Percentiles rank a stretch among this genome's conserved stretches.
Evolutionary conservation across 2,113 vertebrate genomes (phyloP).

Genomic region (Neodon shergylaensis): DNA sequence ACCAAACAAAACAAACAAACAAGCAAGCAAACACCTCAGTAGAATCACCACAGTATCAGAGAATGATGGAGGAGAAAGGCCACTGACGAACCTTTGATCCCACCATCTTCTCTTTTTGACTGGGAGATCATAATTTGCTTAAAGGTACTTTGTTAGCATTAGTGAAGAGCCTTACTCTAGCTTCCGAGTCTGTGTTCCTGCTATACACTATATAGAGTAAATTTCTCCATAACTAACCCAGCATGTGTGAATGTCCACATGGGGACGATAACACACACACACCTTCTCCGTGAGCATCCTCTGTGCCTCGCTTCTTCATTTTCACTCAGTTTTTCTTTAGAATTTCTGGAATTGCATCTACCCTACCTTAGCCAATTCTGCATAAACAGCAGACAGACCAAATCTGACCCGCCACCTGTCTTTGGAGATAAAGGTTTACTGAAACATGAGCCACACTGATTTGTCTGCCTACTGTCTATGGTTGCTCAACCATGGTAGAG

Average conservation of each 20-base stretch:
- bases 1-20: background rate
- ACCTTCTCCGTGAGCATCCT: background rate
- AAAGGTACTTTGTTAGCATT: background rate
- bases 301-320: background rate
- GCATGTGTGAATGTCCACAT: background rate
- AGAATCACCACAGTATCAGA: background rate
- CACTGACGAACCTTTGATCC: background rate
- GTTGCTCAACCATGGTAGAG: background rate
- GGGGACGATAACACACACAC: background rate
- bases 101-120: background rate
- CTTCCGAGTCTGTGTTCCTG: slow-evolving; percentile 1
- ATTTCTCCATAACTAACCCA: background rate
- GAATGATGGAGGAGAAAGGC: background rate
- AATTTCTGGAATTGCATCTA: background rate
- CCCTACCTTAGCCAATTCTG: background rate
- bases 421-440: slow-evolving; percentile 35
- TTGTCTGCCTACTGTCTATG: background rate
- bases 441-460: background rate
- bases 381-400: background rate
- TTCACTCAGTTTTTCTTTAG: background rate
- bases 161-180: background rate
- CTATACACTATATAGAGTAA: background rate
- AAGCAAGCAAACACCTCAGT: background rate
- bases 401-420: background rate
- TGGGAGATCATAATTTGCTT: background rate